phyloP scores from a whole-genome alignment of 2,113 vertebrate species.

The Pelobates fuscus region DNA sequence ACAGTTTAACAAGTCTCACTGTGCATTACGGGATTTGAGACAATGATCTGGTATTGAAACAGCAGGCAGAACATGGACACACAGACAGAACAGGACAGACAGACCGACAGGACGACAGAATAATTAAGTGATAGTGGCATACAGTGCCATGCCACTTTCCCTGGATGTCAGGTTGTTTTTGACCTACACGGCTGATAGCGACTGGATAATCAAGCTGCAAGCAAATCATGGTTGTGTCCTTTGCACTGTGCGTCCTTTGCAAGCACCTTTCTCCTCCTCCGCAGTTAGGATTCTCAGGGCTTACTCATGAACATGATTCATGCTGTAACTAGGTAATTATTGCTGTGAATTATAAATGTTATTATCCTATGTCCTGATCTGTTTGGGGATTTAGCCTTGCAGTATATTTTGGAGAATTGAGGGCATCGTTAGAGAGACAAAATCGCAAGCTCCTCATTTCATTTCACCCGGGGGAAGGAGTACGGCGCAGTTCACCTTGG shows the following conservation, averaged over 20 bases:
- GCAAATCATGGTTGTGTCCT: not conserved
- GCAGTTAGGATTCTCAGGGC: not conserved
- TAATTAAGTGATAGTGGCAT: too few relatives aligned
- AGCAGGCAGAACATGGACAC: too few relatives aligned
- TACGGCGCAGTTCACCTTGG: not conserved
- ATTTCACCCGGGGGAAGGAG: not conserved
- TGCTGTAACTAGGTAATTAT: conserved; percentile 4
- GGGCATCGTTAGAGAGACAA: conserved; percentile 4
- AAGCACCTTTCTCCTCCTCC: conserved; percentile 4
- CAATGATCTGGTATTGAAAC: too few relatives aligned
- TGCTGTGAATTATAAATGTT: conserved; percentile 10
- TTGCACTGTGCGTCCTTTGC: not conserved
- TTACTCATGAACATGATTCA: not conserved
- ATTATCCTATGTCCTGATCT: not conserved
- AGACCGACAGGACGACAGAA: too few relatives aligned
- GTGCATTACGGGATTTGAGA: too few relatives aligned
- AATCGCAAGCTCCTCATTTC: not conserved
- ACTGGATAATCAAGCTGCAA: not conserved
- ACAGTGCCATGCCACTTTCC: too few relatives aligned
- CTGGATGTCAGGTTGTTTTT: too few relatives aligned
- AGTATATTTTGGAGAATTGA: conserved; percentile 11
- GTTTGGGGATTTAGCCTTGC: not conserved
- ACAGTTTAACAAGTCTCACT: too few relatives aligned
- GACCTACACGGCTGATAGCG: not conserved
- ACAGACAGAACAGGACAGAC: too few relatives aligned